phyloP scores from a whole-genome alignment of 1,140 invertebrate genomes.

The Bombus soroeensis region DNA sequence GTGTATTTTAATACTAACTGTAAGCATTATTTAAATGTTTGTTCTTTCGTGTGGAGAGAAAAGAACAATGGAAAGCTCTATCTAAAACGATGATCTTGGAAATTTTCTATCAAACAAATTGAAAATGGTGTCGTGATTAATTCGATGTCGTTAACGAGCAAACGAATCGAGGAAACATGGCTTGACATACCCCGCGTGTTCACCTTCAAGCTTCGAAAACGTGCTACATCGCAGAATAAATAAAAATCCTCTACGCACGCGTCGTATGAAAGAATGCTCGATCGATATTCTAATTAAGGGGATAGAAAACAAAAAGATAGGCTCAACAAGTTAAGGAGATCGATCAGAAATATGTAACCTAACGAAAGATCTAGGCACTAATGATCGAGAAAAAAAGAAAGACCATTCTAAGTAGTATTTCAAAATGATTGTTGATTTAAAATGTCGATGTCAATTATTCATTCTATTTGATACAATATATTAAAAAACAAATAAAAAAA shows the following conservation, averaged over 20 bases:
- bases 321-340: neutral
- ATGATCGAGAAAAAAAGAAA: neutral
- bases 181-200: neutral
- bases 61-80: neutral
- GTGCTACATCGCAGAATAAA: conserved; percentile 43
- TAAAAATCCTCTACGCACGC: conserved; percentile 33
- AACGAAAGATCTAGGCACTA: conserved; percentile 34
- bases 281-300: neutral
- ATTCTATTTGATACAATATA: neutral
- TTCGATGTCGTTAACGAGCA: neutral
- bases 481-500: neutral
- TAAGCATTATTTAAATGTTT: neutral
- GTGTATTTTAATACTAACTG: neutral
- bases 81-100: conserved; percentile 4
- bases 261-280: conserved; percentile 16
- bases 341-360: neutral
- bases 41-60: neutral
- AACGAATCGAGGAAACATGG: conserved; percentile 2
- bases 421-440: conserved; percentile 18
- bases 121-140: neutral
- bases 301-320: neutral
- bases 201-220: conserved; percentile 31
- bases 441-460: conserved; percentile 54
- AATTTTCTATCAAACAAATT: conserved; percentile 3
- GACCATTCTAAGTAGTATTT: neutral